Conservation (phyloP, 2,888 invertebrate genomes). For the Allacma fusca region DNA sequence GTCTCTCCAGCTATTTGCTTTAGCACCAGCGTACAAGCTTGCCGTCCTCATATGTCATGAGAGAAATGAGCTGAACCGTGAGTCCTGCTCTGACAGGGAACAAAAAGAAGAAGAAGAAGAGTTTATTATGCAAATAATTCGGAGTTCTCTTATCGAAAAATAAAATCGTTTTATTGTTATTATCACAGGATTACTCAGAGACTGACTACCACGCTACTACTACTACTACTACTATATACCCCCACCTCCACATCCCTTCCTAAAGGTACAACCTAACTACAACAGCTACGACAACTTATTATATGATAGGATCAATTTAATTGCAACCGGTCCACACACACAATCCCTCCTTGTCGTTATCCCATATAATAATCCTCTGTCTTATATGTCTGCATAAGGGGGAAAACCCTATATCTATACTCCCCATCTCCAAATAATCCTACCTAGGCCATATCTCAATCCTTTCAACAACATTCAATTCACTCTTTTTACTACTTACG, state of each 20-base stretch:
- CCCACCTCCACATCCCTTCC: not conserved
- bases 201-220: not conserved
- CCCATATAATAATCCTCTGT: too few species aligned
- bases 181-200: not conserved
- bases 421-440: too few species aligned
- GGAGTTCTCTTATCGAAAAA: conserved; percentile 5
- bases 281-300: too few species aligned
- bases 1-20: too few species aligned
- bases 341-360: not conserved
- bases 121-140: conserved; percentile 19
- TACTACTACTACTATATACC: not conserved
- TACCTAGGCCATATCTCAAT: too few species aligned
- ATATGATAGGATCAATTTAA: conserved; percentile 7
- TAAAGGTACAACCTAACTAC: not conserved
- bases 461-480: conserved; percentile 12
- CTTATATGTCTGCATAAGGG: not conserved
- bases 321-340: conserved; percentile 5
- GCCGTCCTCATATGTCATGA: not conserved
- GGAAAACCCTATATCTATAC: not conserved
- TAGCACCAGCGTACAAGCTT: not conserved
- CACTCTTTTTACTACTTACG: not conserved
- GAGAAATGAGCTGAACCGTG: not conserved
- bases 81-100: not conserved
- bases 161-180: conserved; percentile 16
- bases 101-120: not conserved